A percentile compares a stretch with the other conserved stretches of the same genome.
These are phyloP conservation scores for Sebastes diploproa DNA, from an alignment of 2,797 vertebrate genomes.

Conservation along the genomic window DNA sequence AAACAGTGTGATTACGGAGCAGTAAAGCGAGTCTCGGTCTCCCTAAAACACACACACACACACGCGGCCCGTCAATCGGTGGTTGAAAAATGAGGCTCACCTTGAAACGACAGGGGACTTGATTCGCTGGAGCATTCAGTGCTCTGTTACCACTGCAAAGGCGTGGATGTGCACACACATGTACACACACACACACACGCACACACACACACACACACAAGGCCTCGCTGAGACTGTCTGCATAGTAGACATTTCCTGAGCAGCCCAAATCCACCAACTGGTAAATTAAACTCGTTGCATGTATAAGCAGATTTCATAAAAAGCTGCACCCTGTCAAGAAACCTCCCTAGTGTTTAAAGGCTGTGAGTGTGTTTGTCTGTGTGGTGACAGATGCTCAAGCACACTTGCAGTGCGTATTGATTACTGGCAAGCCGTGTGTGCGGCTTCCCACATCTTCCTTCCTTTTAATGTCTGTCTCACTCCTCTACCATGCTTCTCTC, in stretches of 20 bases:
- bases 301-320: slow-evolving; percentile 62
- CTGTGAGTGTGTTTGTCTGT: slow-evolving; percentile 1
- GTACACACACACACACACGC: neutral
- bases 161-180: neutral
- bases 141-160: slow-evolving; percentile 57
- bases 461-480: slow-evolving; percentile 24
- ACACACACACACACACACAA: neutral
- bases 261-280: slow-evolving; percentile 41
- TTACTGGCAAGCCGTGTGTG: slow-evolving; percentile 37
- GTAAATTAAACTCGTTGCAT: slow-evolving; percentile 61
- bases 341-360: slow-evolving; percentile 41
- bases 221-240: neutral
- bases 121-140: slow-evolving; percentile 66
- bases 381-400: slow-evolving; percentile 54
- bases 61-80: slow-evolving; percentile 51
- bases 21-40: slow-evolving; percentile 56
- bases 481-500: neutral
- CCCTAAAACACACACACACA: slow-evolving; percentile 18
- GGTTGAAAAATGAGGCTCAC: slow-evolving; percentile 76
- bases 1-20: slow-evolving; percentile 67
- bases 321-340: slow-evolving; percentile 39
- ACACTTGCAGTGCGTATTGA: slow-evolving; percentile 51
- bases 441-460: neutral
- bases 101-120: slow-evolving; percentile 73
- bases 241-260: slow-evolving; percentile 35